These are phyloP conservation scores for Orthosia incerta DNA, from an alignment of 2,888 invertebrate genomes.

Conservation along the genomic window DNA sequence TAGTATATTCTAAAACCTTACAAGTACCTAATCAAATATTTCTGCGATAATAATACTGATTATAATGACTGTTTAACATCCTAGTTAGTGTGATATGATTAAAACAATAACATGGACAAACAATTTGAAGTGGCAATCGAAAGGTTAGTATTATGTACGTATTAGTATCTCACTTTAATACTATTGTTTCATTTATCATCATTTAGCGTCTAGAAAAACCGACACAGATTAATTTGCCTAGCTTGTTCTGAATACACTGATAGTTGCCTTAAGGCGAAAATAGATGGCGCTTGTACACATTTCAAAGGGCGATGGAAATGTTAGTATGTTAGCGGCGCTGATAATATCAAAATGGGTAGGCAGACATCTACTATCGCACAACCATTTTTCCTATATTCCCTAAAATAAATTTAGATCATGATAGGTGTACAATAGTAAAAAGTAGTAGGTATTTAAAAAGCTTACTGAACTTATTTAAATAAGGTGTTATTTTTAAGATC, in stretches of 20 bases:
- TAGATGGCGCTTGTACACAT: constrained; percentile 53
- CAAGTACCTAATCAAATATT: constrained; percentile 18
- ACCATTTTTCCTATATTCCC: background rate
- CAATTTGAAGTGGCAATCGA: background rate
- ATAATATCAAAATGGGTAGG: constrained; percentile 17
- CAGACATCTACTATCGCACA: constrained; percentile 9
- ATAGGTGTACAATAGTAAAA: background rate
- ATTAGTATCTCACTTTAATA: constrained; percentile 5
- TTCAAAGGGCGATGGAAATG: constrained; percentile 12
- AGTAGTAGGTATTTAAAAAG: background rate
- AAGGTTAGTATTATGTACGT: background rate
- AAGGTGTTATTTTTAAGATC: background rate
- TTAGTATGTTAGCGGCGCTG: background rate
- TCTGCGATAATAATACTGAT: constrained; percentile 23
- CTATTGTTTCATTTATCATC: background rate
- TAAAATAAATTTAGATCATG: background rate
- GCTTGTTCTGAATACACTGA: background rate
- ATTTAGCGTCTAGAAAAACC: background rate
- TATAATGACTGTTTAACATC: constrained; percentile 4
- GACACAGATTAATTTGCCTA: background rate
- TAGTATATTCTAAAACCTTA: constrained; percentile 4
- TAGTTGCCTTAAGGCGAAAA: constrained; percentile 18
- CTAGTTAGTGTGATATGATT: constrained; percentile 27
- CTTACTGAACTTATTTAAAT: background rate
- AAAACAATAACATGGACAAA: constrained; percentile 29